Evolutionary conservation across 1,140 invertebrate genomes (phyloP), one percentile per base, ranked within the genome.

Genomic region (Scaptomyza graminum): DNA sequence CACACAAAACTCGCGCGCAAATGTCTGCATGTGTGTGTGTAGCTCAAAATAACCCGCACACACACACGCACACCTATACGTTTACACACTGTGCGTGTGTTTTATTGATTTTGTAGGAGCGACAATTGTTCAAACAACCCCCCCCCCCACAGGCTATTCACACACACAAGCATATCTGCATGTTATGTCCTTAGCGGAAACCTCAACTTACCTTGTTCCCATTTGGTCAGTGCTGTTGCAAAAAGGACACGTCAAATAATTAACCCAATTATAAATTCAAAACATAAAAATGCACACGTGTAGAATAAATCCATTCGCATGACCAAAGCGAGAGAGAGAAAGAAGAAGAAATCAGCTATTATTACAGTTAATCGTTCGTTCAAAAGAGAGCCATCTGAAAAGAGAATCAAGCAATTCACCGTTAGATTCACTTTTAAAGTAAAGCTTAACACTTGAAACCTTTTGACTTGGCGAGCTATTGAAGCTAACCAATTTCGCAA

Each of bases 41-140:
- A 8, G n/a, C 18, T 34, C n/a, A 7, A 34, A 37, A n/a, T 37
- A 55, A 59, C 34, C 15, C 28, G 50, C 39, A 41, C 49, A 54
- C 34, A 37, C 37, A 52, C 22, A 34, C 15, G 28, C 18, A 54
- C 5, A 47, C 18, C 51, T 49, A 39, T 16, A 43, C 28, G 37
- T 18, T 12, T 46, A 68, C 37, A 54, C 25, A 55, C 28, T 56
- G 71, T 62, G 70, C 56, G 65, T 68, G 65, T 68, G 50, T 70
- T 52, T 70, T 87, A 87, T 87, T 75, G 82, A 87, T 87, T 87
- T 87, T 82, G 74, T 87, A 69, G 57, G 78, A 47, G 50, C 46
- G 61, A 60, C 71, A 66, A 72, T 54, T 63, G 61, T 66, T 63
- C 16, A 57, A 76, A 46, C 18, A 0, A 2, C 25, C 37, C 3